A percentile compares a stretch with the other conserved stretches of the same genome.
Conservation (phyloP, 2,888 invertebrate species). For the Chironomus riparius region DNA sequence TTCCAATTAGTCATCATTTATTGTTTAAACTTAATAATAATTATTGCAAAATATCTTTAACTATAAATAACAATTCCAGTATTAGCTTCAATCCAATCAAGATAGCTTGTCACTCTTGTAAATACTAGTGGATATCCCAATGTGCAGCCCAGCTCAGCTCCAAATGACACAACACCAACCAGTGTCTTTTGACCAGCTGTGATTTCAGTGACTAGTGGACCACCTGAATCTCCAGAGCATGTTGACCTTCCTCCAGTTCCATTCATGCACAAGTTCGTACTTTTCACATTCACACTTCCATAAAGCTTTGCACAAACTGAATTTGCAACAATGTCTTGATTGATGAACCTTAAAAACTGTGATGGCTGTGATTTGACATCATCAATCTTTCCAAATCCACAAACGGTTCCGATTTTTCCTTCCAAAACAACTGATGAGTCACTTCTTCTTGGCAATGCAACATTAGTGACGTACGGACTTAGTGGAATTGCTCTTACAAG, state of each 20-base stretch:
- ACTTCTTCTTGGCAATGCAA: background rate
- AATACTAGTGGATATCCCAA: background rate
- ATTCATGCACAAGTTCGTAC: conserved; percentile 12
- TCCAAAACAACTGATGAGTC: background rate
- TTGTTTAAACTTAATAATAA: too few species aligned
- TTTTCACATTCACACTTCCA: background rate
- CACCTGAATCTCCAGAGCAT: background rate
- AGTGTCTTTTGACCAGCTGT: background rate
- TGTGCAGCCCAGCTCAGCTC: background rate
- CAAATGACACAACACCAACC: background rate
- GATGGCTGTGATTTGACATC: conserved; percentile 1
- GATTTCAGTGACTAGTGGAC: background rate
- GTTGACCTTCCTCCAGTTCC: background rate
- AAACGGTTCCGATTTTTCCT: background rate
- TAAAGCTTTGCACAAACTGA: background rate
- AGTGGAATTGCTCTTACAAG: background rate
- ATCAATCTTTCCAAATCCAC: conserved; percentile 5
- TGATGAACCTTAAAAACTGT: background rate
- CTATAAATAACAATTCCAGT: background rate
- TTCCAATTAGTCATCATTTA: too few species aligned
- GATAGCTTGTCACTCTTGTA: background rate
- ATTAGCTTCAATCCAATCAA: background rate
- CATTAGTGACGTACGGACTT: background rate
- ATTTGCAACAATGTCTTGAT: background rate
- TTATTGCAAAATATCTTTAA: too few species aligned